These are phyloP conservation scores for Gymnocephalus cernua DNA, from an alignment of 2,113 vertebrate species.

Conservation along the genomic window DNA sequence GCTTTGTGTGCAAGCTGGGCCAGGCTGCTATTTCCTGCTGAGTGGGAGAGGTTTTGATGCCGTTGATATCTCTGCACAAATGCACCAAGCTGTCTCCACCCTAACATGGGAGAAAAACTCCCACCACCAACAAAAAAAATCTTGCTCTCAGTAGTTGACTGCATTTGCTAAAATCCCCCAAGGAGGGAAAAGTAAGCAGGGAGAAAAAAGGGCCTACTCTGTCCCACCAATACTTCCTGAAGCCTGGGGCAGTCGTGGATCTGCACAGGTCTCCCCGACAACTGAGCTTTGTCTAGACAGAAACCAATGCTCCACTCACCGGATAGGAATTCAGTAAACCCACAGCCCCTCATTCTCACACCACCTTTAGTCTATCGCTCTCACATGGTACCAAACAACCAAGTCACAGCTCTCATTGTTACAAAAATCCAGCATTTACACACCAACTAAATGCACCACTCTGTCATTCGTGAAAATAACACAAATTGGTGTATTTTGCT, in stretches of 20 bases:
- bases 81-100: slow-evolving; percentile 63
- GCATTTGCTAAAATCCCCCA: slow-evolving; percentile 59
- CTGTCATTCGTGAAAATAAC: slow-evolving; percentile 29
- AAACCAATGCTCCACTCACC: slow-evolving; percentile 76
- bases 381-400: slow-evolving; percentile 55
- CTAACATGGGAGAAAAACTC: slow-evolving; percentile 76
- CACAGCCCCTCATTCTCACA: slow-evolving; percentile 73
- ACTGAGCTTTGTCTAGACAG: slow-evolving; percentile 81
- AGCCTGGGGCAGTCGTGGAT: slow-evolving; percentile 68
- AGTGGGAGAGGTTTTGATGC: slow-evolving; percentile 54
- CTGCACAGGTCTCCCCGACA: slow-evolving; percentile 69
- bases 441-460: slow-evolving; percentile 47
- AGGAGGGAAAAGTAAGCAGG: slow-evolving; percentile 62
- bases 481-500: slow-evolving; percentile 28
- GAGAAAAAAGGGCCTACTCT: slow-evolving; percentile 20
- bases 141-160: slow-evolving; percentile 39
- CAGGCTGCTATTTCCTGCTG: slow-evolving; percentile 60
- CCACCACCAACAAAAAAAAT: slow-evolving; percentile 40
- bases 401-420: slow-evolving; percentile 62
- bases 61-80: slow-evolving; percentile 51
- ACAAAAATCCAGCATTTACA: slow-evolving; percentile 53
- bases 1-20: slow-evolving; percentile 44
- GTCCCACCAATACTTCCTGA: slow-evolving; percentile 71
- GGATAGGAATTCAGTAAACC: slow-evolving; percentile 78
- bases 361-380: slow-evolving; percentile 62